Evolutionary conservation across 2,113 vertebrate genomes (phyloP).

Genomic region (Nycticryphes semicollaris): DNA sequence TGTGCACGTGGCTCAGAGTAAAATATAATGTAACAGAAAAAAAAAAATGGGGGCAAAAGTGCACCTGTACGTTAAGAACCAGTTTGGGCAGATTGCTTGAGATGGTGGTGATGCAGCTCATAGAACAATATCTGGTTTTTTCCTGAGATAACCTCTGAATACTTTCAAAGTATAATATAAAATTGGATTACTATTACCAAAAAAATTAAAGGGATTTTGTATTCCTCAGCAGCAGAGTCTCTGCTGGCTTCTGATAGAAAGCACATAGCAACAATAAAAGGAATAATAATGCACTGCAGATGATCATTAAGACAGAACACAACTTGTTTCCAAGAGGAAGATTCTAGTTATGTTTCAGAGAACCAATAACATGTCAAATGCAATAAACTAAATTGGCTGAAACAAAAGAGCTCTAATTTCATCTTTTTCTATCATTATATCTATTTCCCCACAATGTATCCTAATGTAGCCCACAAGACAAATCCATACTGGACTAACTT

Average conservation of each 20-base stretch:
- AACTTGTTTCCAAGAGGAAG: not conserved
- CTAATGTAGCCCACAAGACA: not conserved
- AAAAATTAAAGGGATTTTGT: not conserved
- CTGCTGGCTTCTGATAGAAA: not conserved
- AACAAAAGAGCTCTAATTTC: conserved; percentile 38
- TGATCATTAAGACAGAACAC: not conserved
- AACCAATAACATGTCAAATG: not conserved
- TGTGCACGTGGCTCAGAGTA: not conserved
- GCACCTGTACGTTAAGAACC: not conserved
- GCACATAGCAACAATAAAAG: not conserved
- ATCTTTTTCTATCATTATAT: not conserved
- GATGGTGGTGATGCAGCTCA: not conserved
- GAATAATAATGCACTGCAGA: not conserved
- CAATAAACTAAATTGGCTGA: conserved; percentile 27
- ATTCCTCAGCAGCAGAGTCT: not conserved
- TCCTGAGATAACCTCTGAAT: not conserved
- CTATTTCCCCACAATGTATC: not conserved
- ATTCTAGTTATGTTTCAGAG: not conserved
- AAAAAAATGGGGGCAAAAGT: accelerated
- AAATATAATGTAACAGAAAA: not conserved
- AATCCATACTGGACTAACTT: not conserved
- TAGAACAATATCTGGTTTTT: not conserved
- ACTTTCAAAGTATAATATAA: not conserved
- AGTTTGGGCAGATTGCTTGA: not conserved
- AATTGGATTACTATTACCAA: not conserved